phyloP scores from a whole-genome alignment of 2,797 vertebrate species.

The Loris lydekkerianus region DNA sequence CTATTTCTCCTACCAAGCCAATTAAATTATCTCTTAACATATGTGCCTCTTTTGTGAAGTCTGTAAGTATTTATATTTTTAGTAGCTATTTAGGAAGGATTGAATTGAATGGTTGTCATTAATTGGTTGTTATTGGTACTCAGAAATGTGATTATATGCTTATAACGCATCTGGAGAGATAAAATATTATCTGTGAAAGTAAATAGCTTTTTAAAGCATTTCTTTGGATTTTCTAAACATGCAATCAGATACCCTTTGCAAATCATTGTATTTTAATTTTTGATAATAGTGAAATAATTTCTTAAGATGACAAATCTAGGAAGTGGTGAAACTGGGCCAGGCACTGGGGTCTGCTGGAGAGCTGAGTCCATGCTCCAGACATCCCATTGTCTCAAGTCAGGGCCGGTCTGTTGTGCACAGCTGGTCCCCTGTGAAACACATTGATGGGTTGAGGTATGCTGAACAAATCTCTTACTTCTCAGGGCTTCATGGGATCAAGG shows the following conservation, averaged over 20 bases:
- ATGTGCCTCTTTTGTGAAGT: not conserved
- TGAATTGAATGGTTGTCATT: not conserved
- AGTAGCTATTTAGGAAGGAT: conserved; percentile 42
- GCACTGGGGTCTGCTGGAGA: not conserved
- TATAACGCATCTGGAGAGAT: not conserved
- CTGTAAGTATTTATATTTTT: conserved; percentile 28
- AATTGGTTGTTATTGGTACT: conserved; percentile 11
- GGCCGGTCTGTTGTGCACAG: not conserved
- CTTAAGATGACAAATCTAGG: not conserved
- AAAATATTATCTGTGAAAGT: not conserved
- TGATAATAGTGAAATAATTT: not conserved
- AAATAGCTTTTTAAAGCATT: conserved; percentile 19
- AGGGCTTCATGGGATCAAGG: not conserved
- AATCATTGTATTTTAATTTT: not conserved
- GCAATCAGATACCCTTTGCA: not conserved
- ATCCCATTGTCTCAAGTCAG: not conserved
- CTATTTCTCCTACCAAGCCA: conserved; percentile 39
- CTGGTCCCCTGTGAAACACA: not conserved
- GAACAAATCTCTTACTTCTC: not conserved
- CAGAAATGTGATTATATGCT: not conserved
- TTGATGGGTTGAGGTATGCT: not conserved
- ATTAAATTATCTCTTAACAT: not conserved
- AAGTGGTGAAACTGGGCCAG: not conserved
- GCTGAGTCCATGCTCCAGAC: not conserved
- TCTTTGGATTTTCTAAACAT: conserved; percentile 39